These are phyloP conservation scores for Macrostomum lignano DNA, from an alignment of 1,140 invertebrate genomes.

Conservation along the genomic window DNA sequence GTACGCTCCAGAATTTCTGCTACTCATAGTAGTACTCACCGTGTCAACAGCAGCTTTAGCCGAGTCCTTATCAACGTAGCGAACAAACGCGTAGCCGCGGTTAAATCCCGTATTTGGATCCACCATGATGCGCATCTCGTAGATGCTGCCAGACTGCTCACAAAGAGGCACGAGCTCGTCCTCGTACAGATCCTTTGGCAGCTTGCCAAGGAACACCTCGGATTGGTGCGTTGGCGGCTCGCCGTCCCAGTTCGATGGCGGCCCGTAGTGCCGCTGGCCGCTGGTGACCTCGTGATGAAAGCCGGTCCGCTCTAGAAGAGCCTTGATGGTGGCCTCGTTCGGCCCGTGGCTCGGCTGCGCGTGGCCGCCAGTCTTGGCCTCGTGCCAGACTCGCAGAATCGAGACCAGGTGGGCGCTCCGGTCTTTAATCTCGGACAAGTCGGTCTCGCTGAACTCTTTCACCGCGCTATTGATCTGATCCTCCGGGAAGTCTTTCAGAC, in stretches of 20 bases:
- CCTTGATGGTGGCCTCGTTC: background rate
- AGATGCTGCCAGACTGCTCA: slow-evolving; percentile 82
- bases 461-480: background rate
- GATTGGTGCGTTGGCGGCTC: background rate
- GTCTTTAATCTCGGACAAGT: background rate
- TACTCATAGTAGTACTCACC: background rate
- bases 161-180: slow-evolving; percentile 88
- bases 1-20: too few relatives aligned
- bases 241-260: background rate
- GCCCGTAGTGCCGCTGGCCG: background rate
- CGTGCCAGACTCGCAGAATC: background rate
- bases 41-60: background rate
- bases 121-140: slow-evolving; percentile 80
- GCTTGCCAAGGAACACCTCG: slow-evolving; percentile 50
- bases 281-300: background rate
- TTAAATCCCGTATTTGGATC: slow-evolving; percentile 87
- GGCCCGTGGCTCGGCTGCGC: background rate
- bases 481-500: background rate
- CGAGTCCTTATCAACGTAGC: background rate
- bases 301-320: background rate
- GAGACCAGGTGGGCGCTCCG: background rate
- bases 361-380: background rate
- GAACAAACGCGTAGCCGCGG: slow-evolving; percentile 83
- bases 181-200: slow-evolving; percentile 94
- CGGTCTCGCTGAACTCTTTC: background rate